Conservation (phyloP, 2,888 invertebrate species). For the Yponomeuta evonymella region DNA sequence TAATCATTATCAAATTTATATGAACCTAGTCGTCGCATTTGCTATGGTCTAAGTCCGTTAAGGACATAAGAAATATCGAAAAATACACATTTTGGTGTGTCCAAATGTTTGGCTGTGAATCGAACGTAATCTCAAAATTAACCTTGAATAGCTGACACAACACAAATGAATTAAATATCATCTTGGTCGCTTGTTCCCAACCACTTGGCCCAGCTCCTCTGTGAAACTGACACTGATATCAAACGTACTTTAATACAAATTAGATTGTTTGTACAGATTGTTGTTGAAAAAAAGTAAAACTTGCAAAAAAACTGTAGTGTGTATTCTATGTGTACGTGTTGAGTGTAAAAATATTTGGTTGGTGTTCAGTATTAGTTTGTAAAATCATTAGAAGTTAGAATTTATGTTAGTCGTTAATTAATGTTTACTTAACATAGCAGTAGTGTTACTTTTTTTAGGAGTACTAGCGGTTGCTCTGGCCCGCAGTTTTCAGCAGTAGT, state of each 20-base stretch:
- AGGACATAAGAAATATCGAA: background rate
- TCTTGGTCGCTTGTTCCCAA: background rate
- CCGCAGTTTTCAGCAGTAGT: conserved; percentile 30
- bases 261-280: conserved; percentile 57
- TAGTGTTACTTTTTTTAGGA: conserved; percentile 53
- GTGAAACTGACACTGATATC: conserved; percentile 22
- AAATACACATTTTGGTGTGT: conserved; percentile 15
- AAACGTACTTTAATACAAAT: conserved; percentile 26
- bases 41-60: conserved; percentile 23
- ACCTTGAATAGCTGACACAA: background rate
- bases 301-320: conserved; percentile 25
- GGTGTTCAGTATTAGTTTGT: conserved; percentile 66
- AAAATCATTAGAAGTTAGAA: conserved; percentile 63
- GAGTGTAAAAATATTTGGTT: conserved; percentile 40
- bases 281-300: conserved; percentile 47
- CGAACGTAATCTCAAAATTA: conserved; percentile 33
- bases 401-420: conserved; percentile 72
- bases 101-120: conserved; percentile 61
- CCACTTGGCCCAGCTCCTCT: background rate
- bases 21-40: conserved; percentile 46
- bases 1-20: background rate
- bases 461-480: conserved; percentile 49
- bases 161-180: background rate
- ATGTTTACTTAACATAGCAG: conserved; percentile 55
- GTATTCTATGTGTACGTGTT: conserved; percentile 44